Evolutionary conservation across 2,113 vertebrate genomes (phyloP), one percentile per base, ranked within the genome.

Genomic region (Oryzias curvinotus): DNA sequence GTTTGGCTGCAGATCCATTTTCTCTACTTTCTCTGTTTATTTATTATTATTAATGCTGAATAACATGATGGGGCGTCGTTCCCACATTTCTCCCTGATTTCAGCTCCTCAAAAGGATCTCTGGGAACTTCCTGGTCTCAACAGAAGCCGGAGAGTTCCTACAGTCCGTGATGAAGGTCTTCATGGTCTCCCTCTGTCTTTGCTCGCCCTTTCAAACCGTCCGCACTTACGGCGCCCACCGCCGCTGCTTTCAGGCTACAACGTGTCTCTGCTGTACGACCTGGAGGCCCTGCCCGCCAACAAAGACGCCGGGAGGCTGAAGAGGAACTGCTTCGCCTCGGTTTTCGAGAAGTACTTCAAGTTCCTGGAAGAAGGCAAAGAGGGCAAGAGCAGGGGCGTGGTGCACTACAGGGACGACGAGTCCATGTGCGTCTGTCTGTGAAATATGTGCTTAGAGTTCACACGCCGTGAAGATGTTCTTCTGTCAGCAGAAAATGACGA

Each of bases 261-360:
- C 16, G 88, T 90, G 70, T 90, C 87, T 52, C 85, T 90, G 62
- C 78, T 91, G 4, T 89, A 80, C 21, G 86, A 90, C 88, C 92
- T 99, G 92, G 97, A 99, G 18, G 87, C 90, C n/a, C 90, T 99
- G 21, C 96, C 97, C 0, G 78, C 93, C 60, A 94, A 94, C 71
- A 97, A 95, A 82, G 95, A 95, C 0, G 92, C 94, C 50, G 89
- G 96, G 77, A 96, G 96, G 93, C 92, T 98, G 68, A 98, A 97
- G 84, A 92, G 95, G 79, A 98, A 98, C 90, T 98, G 97, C 88
- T 99, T 99, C 55, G 97, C 97, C 66, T 98, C 97, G 0, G 97
- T 99, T 52, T 98, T 99, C 41, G 97, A 99, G 82, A 99, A 99
- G 77, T 98, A 99, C 82, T 99, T 99, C 87, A 95, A 95, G 77